Base-by-base conservation (phyloP, 2,797 vertebrate genomes). In the Scarus forsteni region DNA sequence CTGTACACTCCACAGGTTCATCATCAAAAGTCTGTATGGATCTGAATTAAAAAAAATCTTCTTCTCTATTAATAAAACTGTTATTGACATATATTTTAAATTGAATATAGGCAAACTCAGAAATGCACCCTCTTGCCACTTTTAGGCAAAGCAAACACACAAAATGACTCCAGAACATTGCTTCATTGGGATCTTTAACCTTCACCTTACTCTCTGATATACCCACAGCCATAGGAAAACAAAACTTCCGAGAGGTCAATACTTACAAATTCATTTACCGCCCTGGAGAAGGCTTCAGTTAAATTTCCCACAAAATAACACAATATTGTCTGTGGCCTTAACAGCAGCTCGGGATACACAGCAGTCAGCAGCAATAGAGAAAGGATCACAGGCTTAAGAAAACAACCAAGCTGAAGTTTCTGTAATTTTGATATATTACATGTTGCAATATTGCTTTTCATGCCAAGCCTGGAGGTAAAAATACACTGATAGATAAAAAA, bases 311-410 rank as follows among this genome's bases (percentile, higher is more conserved):
- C 52, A 38, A 51, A 70, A 79, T 46, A 49, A 77, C 11, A 75
- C 58, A 73, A 80, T 70, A 72, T 69, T 79, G 61, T 78, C 64
- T 56, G 43, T 60, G 70, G 66, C 60, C 71, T 70, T 55, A 65
- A 67, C 67, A 34, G 49, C 18, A 61, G 46, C 16, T 71, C 45
- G 39, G 38, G 45, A 27, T 75, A 72, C 43, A 70, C 40, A 60
- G 44, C 46, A 52, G 14, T 60, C 40, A 60, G 44, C 46, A 52
- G 14, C 62, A 42, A 64, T 75, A 71, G 34, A 66, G 53, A 55
- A 46, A 70, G 65, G 65, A 81, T 85, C 75, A 72, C 50, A 77
- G 44, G 59, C 69, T 66, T 64, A 55, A 49, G n/a, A 77, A 39
- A 18, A 14, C 42, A 70, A 19, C 38, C 16, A 51, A 40, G 55